A percentile compares a stretch with the other conserved stretches of the same genome.
phyloP scores from a whole-genome alignment of 2,113 vertebrate genomes.

The Heterotilapia buettikoferi region DNA sequence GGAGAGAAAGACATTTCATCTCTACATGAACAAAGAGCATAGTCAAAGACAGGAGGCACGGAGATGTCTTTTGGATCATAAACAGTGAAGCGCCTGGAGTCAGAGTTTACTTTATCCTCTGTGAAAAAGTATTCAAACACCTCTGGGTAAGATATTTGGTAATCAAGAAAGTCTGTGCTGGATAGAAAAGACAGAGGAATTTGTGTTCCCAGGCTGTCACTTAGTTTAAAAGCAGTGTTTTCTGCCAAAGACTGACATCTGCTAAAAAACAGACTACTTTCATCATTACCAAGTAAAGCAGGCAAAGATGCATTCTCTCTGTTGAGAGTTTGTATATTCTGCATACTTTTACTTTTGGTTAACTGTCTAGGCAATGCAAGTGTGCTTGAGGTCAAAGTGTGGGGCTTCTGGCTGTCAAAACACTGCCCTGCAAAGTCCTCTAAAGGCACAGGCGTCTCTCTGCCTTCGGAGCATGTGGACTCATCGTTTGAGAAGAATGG shows the following conservation, averaged over 20 bases:
- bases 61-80: slow-evolving; percentile 48
- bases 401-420: background rate
- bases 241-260: background rate
- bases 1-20: slow-evolving; percentile 22
- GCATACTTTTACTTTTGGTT: slow-evolving; percentile 54
- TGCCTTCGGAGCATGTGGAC: slow-evolving; percentile 4
- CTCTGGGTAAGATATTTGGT: slow-evolving; percentile 34
- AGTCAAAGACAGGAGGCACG: slow-evolving; percentile 74
- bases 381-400: background rate
- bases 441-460: slow-evolving; percentile 12
- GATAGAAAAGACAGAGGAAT: slow-evolving; percentile 18
- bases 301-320: background rate
- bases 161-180: background rate
- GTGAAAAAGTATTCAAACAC: slow-evolving; percentile 32
- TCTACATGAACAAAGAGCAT: slow-evolving; percentile 66
- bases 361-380: background rate
- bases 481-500: background rate
- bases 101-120: background rate
- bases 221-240: background rate
- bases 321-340: slow-evolving; percentile 28
- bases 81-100: background rate
- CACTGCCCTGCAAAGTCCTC: background rate
- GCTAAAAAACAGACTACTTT: background rate
- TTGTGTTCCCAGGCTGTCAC: background rate
- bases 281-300: background rate